Evolutionary conservation across 2,888 invertebrate genomes (phyloP), one percentile per base, ranked within the genome.

Genomic region (Calliopum simillimum): DNA sequence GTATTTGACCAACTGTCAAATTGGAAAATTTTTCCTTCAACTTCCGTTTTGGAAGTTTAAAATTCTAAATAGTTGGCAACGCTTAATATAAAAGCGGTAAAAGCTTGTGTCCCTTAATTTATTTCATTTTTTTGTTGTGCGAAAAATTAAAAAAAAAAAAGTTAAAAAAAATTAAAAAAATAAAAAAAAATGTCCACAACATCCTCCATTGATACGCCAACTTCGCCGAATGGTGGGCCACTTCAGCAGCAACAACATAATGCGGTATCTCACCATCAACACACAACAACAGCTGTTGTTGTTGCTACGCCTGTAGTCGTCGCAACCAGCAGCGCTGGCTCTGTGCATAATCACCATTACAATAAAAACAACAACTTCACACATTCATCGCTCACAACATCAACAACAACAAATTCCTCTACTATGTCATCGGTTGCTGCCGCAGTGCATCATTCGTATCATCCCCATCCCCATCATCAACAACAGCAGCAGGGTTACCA

Each of bases 141-240:
- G 25, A 14, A 14, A 33, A 13, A 70, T 53, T n/a, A 46, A 43
- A 69, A 47, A 62, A 13, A 44, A n/a, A 71, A 55, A 14, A 1
- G 2, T 11, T 25, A 53, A 14, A 68, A 68, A 47, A 53, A 25
- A 13, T 44, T 16, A 44, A 59, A 46, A 59, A 55, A 49, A 13
- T 8, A 63, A 63, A 58, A 53, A 66, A 78, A 71, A 72, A 79
- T 78, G 76, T 80, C 80, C 76, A 77, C 79, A 73, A 77, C 79
- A 69, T 79, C 80, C 75, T 79, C 79, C 69, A 77, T 76, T 74
- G 80, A 80, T 72, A 80, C 80, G 71, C 79, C 80, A 71, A 79
- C 80, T 68, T 78, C 79, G 47, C 78, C 80, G 58, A 79, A 77
- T 63, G 79, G 73, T 73, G 33, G 41, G 41, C 78, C 78, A 73